Conservation (phyloP, 2,888 invertebrate species). For the Ramazzottius varieornatus region DNA sequence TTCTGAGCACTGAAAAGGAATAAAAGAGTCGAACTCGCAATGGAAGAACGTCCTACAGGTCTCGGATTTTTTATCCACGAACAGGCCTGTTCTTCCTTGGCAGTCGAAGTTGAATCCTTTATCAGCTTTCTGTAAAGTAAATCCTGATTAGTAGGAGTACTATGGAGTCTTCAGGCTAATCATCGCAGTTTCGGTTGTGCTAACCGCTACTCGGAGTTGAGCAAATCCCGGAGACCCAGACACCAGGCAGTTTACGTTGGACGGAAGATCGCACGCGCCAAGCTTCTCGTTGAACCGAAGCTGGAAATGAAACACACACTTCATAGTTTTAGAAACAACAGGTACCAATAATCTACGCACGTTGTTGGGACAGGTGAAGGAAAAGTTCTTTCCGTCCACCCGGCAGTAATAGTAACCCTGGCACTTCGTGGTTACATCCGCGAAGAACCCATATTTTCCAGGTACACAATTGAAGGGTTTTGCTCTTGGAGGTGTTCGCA, state of each 20-base stretch:
- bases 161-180: no score
- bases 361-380: not conserved
- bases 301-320: not conserved
- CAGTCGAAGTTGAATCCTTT: not conserved
- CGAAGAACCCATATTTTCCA: not conserved
- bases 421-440: not conserved
- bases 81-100: not conserved
- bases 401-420: not conserved
- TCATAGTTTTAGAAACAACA: not conserved
- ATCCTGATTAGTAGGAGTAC: not conserved
- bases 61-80: not conserved
- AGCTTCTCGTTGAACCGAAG: not conserved
- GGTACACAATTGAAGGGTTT: not conserved
- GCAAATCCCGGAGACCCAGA: not conserved
- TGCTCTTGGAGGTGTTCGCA: not conserved
- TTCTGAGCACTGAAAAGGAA: not conserved
- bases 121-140: not conserved
- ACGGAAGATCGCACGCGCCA: not conserved
- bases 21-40: not conserved
- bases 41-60: not conserved
- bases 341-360: not conserved
- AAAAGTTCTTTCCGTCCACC: slow-evolving; percentile 1
- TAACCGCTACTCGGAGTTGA: not conserved
- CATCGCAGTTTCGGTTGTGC: no score
- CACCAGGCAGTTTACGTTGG: not conserved